phyloP scores from a whole-genome alignment of 2,888 invertebrate species.

The Chymomyza amoena region DNA sequence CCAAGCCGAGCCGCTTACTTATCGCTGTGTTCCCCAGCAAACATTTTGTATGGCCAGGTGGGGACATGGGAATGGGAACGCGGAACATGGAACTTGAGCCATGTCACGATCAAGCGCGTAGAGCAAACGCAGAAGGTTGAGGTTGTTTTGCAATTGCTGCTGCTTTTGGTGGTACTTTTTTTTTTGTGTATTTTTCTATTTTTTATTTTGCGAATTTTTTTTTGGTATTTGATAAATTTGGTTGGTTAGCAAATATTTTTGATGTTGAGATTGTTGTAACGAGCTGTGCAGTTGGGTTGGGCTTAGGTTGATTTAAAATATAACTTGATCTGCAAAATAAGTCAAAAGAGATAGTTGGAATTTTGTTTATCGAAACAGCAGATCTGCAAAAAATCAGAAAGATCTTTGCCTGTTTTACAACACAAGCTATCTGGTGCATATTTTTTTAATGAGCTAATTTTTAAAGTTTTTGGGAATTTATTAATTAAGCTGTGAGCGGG shows the following conservation, averaged over 20 bases:
- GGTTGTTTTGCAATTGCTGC: slow-evolving; percentile 57
- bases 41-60: background rate
- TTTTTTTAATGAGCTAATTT: too few species aligned
- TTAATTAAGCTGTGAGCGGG: too few species aligned
- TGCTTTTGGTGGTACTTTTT: background rate
- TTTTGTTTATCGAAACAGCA: background rate
- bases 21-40: background rate
- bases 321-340: background rate
- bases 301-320: slow-evolving; percentile 64
- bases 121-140: slow-evolving; percentile 56
- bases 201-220: slow-evolving; percentile 27
- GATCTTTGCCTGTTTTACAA: background rate
- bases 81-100: slow-evolving; percentile 57
- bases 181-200: slow-evolving; percentile 11
- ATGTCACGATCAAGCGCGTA: slow-evolving; percentile 56
- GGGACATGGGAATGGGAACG: background rate
- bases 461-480: too few species aligned
- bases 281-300: slow-evolving; percentile 49
- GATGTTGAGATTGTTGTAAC: slow-evolving; percentile 15
- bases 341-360: slow-evolving; percentile 7
- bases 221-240: slow-evolving; percentile 17
- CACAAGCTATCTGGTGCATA: background rate
- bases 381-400: background rate
- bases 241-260: slow-evolving; percentile 23
- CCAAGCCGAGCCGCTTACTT: background rate